Percentiles rank a stretch among this genome's conserved stretches.
phyloP scores from a whole-genome alignment of 2,888 invertebrate genomes.

The Philhelius pedissequus region DNA sequence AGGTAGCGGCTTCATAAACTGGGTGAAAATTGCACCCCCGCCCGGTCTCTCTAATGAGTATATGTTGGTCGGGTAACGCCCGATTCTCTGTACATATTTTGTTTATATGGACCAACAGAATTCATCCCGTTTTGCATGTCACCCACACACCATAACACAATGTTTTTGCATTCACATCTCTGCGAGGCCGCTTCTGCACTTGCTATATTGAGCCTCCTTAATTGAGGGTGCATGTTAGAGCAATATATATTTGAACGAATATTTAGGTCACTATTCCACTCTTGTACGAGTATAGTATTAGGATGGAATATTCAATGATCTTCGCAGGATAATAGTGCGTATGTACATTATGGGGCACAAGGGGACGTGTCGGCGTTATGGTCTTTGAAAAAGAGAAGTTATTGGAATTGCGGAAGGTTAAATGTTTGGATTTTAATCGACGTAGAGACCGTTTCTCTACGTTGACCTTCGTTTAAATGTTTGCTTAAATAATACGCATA shows the following conservation, averaged over 20 bases:
- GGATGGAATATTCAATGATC: not conserved
- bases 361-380: not conserved
- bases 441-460: not conserved
- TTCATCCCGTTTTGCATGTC: constrained; percentile 40
- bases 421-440: not conserved
- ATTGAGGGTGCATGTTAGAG: constrained; percentile 58
- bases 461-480: constrained; percentile 33
- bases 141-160: constrained; percentile 41
- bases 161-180: constrained; percentile 25
- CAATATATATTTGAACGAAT: constrained; percentile 37
- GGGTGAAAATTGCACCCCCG: not conserved
- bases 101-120: constrained; percentile 5
- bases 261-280: constrained; percentile 43
- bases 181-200: constrained; percentile 37
- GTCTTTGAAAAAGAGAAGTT: constrained; percentile 14
- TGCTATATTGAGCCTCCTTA: constrained; percentile 46
- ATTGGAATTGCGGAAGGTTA: constrained; percentile 17
- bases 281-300: not conserved
- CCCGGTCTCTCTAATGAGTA: not conserved
- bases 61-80: not conserved
- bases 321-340: not conserved
- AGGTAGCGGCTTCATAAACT: constrained; percentile 35
- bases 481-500: not conserved
- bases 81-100: constrained; percentile 12
- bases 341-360: not conserved